phyloP scores from a whole-genome alignment of 1,140 invertebrate genomes.

The Drosophila novamexicana region DNA sequence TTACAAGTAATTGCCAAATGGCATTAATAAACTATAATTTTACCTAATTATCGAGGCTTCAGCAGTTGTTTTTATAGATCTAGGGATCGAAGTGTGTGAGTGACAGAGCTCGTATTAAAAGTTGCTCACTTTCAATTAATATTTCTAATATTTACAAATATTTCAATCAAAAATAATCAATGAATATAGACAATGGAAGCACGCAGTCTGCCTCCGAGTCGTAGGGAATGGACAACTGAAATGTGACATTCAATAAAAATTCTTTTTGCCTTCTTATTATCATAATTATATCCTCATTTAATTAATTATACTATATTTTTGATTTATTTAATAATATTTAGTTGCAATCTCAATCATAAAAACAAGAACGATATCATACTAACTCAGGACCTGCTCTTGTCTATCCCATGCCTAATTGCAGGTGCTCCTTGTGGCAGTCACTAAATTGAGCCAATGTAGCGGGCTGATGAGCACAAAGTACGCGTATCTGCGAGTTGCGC shows the following conservation, averaged over 20 bases:
- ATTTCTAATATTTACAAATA: neutral
- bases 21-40: conserved; percentile 16
- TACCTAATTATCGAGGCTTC: neutral
- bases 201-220: too few species aligned
- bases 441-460: neutral
- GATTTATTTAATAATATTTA: too few species aligned
- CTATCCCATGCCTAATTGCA: neutral
- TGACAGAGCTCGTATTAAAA: neutral
- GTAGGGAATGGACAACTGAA: too few species aligned
- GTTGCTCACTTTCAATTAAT: neutral
- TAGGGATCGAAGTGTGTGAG: neutral
- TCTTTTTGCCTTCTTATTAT: too few species aligned
- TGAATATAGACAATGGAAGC: too few species aligned
- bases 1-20: neutral
- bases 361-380: neutral
- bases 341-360: neutral
- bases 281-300: too few species aligned
- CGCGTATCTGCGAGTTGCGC: conserved; percentile 72
- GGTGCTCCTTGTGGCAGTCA: neutral
- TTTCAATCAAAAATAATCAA: neutral
- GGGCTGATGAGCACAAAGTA: conserved; percentile 44
- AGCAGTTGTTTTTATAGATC: neutral
- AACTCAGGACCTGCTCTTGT: neutral
- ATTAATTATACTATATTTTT: too few species aligned
- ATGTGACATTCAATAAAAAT: too few species aligned